Base-by-base conservation (phyloP, 2,888 invertebrate species). In the Serrognathus titanus region DNA sequence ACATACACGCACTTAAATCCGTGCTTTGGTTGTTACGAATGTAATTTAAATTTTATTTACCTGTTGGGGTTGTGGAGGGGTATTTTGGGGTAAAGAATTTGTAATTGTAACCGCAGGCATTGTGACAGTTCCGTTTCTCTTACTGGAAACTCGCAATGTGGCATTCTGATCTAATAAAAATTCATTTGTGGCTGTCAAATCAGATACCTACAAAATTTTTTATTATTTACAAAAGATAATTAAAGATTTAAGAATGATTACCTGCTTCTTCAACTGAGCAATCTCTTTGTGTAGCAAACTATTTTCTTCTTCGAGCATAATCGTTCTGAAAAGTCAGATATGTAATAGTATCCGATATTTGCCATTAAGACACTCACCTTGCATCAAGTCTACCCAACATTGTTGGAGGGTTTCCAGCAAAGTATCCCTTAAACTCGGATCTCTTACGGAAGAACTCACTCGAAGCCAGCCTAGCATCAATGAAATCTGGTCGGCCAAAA, bases 111-210 rank as follows among this genome's bases (percentile, higher is more conserved):
- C 83, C 8, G 83, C 81, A 5, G 86, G 84, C 10, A 85, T 82
- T 2, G 83, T 82, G 3, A 85, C 83, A 2, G 82, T 78, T 8
- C 80, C 80, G 56, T 78, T 77, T 41, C 81, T 76, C 62, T 84
- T 83, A 55, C 81, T 83, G 10, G 82, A 82, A 60, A 87, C 79
- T 35, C 90, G 80, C 58, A 89, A 76, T 62, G 86, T 85, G 20
- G 89, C 89, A 75, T 90, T 90, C 75, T 90, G 89, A 67, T 89
- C 88, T 61, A 90, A 75, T 9, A 91, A 79, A 72, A 90, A 89
- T 71, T 90, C 89, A 73, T 91, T 91, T 7, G 89, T 88, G 1
- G 89, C 88, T 37, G 86, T 85, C 59, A 90, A 75, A 73, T 89
- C 88, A 36, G 82, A 82, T 12, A 87, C 85, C 79, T 84, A 74